Base-by-base conservation (phyloP, 2,113 vertebrate genomes). In the Plotosus lineatus region DNA sequence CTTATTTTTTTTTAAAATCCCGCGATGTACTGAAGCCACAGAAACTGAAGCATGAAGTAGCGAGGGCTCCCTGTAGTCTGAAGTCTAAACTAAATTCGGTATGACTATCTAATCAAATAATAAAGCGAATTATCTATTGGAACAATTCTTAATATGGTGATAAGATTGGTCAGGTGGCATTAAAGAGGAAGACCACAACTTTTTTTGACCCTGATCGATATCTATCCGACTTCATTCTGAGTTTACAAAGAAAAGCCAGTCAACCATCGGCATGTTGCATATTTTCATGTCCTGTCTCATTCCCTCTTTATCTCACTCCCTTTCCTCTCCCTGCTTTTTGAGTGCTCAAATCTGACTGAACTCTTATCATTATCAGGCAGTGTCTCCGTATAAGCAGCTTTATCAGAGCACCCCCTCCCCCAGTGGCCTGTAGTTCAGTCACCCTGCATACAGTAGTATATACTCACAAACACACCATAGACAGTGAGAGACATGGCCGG, bases 301-400 rank as follows among this genome's bases (percentile, higher is more conserved):
- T 14, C 14, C 26, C 80, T 19, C 79, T 56, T 84, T 53, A 73
- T 83, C 86, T 75, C 28, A 36, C 66, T 55, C 58, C 33, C 61
- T 86, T 92, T 88, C 83, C 69, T 85, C 75, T 88, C 83, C 50
- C 86, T 90, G 88, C 88, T 92, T 90, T 87, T 91, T 92, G 86
- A 88, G 81, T 84, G 84, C 82, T 89, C 78, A 78, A 79, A 86
- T 89, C 82, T 87, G 87, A 89, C 88, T 88, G 69, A 84, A 89
- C 88, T 90, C 87, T 91, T 92, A 92, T 92, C 91, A 85, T 86
- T 87, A 83, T 85, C 80, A 68, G 85, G 88, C 90, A 90, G 85
- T 80, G 83, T 86, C 88, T 85, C 88, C 88, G 89, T 91, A 90
- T 89, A 87, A 88, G 78, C 89, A 85, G 82, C 75, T 85, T 90